Evolutionary conservation across 2,888 invertebrate genomes (phyloP).

Genomic region (Beris morrisii): DNA sequence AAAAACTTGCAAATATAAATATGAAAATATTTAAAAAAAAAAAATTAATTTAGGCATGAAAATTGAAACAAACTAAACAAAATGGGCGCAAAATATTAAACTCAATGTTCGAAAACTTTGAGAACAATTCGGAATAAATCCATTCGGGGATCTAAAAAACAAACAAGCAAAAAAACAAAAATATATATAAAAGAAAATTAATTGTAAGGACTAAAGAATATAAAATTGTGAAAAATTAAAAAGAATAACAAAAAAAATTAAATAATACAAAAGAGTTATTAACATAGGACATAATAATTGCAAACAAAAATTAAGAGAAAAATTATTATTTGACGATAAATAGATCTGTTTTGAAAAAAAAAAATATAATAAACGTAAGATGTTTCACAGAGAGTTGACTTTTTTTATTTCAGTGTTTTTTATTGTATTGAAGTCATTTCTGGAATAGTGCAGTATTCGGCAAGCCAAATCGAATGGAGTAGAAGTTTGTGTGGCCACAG

Average conservation of each 20-base stretch:
- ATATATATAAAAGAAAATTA: slow-evolving; percentile 8
- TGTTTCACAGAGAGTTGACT: slow-evolving; percentile 14
- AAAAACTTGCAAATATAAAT: background rate
- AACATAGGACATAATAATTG: slow-evolving; percentile 2
- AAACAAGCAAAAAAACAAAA: background rate
- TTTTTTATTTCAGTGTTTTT: background rate
- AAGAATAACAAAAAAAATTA: slow-evolving; percentile 12
- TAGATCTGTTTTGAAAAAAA: slow-evolving; percentile 19
- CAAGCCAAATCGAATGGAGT: too few species aligned
- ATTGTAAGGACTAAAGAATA: slow-evolving; percentile 19
- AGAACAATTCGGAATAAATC: slow-evolving; percentile 1
- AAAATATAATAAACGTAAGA: slow-evolving; percentile 17
- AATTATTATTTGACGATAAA: slow-evolving; percentile 14
- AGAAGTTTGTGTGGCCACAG: too few species aligned
- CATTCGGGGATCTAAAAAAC: slow-evolving; percentile 7
- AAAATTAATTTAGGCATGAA: slow-evolving; percentile 7
- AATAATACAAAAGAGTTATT: slow-evolving; percentile 15
- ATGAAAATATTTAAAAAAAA: slow-evolving; percentile 5
- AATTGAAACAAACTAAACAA: slow-evolving; percentile 12
- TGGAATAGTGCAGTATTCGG: too few species aligned
- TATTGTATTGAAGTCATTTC: background rate
- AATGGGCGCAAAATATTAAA: background rate
- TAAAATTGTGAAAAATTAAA: slow-evolving; percentile 17
- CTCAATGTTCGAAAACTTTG: background rate
- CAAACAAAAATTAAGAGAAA: slow-evolving; percentile 3